Evolutionary conservation across 2,888 invertebrate species (phyloP).

Genomic region (Altica lythri): DNA sequence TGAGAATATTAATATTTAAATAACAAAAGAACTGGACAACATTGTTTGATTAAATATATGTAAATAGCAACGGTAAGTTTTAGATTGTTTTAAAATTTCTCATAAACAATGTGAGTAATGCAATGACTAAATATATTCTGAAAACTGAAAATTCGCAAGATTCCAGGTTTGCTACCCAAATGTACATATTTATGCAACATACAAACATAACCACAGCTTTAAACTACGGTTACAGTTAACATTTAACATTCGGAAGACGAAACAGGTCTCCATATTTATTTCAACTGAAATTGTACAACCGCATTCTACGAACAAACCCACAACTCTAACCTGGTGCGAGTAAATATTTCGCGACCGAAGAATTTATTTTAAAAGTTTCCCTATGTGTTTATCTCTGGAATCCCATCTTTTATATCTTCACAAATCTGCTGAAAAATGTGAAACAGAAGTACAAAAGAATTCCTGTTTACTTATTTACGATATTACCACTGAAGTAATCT

Average conservation of each 20-base stretch:
- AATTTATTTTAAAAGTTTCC: slow-evolving; percentile 19
- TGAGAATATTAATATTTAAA: no score
- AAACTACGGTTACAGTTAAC: slow-evolving; percentile 1
- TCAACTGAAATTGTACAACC: slow-evolving; percentile 8
- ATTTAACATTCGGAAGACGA: neutral
- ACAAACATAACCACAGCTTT: neutral
- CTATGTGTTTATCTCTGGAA: slow-evolving; percentile 14
- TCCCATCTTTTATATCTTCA: slow-evolving; percentile 11
- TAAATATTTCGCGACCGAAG: slow-evolving; percentile 10
- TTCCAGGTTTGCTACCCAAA: no score
- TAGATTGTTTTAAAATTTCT: no score
- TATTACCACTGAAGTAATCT: no score
- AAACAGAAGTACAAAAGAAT: neutral
- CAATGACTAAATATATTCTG: no score
- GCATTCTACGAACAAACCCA: slow-evolving; percentile 8
- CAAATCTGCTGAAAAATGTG: slow-evolving; percentile 8
- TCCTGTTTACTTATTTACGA: no score
- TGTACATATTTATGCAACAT: neutral
- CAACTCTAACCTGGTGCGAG: slow-evolving; percentile 14
- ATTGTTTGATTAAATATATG: no score
- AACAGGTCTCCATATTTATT: slow-evolving; percentile 4
- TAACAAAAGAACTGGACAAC: no score
- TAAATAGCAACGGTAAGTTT: no score
- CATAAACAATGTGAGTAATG: no score
- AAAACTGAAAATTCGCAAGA: no score